These are phyloP conservation scores for Crenichthys baileyi DNA, from an alignment of 2,797 vertebrate genomes.

Conservation along the genomic window DNA sequence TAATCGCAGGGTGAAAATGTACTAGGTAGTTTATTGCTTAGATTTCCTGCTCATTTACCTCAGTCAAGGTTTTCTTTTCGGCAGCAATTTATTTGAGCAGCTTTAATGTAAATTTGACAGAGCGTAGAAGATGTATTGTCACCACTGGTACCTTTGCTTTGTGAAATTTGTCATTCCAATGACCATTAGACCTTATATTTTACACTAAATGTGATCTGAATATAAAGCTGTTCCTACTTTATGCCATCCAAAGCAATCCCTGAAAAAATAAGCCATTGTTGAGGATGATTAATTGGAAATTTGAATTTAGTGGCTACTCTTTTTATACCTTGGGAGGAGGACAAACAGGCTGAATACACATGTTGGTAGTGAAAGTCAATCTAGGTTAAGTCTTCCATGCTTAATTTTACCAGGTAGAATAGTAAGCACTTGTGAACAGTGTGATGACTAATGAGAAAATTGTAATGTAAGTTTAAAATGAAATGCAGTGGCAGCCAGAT, in stretches of 20 bases:
- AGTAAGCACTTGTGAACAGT: slow-evolving; percentile 43
- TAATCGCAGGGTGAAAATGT: slow-evolving; percentile 28
- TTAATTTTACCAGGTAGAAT: slow-evolving; percentile 52
- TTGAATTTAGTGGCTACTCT: slow-evolving; percentile 59
- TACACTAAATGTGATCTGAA: slow-evolving; percentile 68
- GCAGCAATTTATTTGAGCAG: slow-evolving; percentile 63
- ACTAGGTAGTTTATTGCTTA: slow-evolving; percentile 24
- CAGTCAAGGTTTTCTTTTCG: slow-evolving; percentile 47
- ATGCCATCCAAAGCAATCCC: slow-evolving; percentile 54
- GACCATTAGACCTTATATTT: slow-evolving; percentile 62
- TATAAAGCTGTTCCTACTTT: slow-evolving; percentile 62
- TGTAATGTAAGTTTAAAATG: slow-evolving; percentile 16
- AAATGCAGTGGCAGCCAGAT: neutral
- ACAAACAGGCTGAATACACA: slow-evolving; percentile 48
- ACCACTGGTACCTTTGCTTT: slow-evolving; percentile 63
- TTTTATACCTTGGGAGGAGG: slow-evolving; percentile 49
- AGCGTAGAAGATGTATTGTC: slow-evolving; percentile 72
- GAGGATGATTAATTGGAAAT: slow-evolving; percentile 71
- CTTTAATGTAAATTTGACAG: slow-evolving; percentile 70
- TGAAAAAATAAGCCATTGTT: slow-evolving; percentile 56
- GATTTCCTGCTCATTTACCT: slow-evolving; percentile 39
- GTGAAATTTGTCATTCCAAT: slow-evolving; percentile 70
- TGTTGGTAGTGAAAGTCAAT: slow-evolving; percentile 41
- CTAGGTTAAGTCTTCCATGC: slow-evolving; percentile 33
- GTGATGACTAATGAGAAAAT: slow-evolving; percentile 45